Percentiles rank a stretch among this genome's conserved stretches.
Evolutionary conservation across 2,797 vertebrate species (phyloP).

Genomic region (Phalloptychus januarius): DNA sequence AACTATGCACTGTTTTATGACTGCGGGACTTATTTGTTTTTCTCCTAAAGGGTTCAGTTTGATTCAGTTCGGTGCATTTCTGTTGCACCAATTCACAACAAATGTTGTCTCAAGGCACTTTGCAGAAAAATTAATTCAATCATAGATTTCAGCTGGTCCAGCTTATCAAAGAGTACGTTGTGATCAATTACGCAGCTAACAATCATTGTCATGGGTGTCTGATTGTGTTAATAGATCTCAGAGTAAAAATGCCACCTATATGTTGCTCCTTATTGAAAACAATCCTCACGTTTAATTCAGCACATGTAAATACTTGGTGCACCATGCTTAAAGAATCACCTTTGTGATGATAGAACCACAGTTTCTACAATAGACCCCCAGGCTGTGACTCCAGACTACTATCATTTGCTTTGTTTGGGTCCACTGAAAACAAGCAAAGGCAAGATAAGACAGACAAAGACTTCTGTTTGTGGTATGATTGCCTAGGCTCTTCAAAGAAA

Average conservation of each 20-base stretch:
- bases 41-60: not conserved
- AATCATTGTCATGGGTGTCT: not conserved
- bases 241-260: not conserved
- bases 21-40: not conserved
- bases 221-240: not conserved
- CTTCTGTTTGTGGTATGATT: not conserved
- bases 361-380: not conserved
- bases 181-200: not conserved
- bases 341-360: not conserved
- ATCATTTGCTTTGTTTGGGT: not conserved
- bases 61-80: too few relatives aligned
- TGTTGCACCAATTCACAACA: too few relatives aligned
- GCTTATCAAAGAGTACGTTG: too few relatives aligned
- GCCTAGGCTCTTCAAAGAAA: not conserved
- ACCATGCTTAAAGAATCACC: not conserved
- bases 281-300: not conserved
- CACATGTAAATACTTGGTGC: not conserved
- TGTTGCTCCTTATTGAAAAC: not conserved
- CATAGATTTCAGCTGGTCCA: too few relatives aligned
- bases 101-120: too few relatives aligned
- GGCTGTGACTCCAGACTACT: not conserved
- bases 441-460: not conserved
- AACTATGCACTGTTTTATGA: not conserved
- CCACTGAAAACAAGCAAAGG: conserved; percentile 1
- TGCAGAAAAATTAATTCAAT: too few relatives aligned